These are phyloP conservation scores for Echinops telfairi DNA, from an alignment of 2,113 vertebrate species.

Conservation along the genomic window DNA sequence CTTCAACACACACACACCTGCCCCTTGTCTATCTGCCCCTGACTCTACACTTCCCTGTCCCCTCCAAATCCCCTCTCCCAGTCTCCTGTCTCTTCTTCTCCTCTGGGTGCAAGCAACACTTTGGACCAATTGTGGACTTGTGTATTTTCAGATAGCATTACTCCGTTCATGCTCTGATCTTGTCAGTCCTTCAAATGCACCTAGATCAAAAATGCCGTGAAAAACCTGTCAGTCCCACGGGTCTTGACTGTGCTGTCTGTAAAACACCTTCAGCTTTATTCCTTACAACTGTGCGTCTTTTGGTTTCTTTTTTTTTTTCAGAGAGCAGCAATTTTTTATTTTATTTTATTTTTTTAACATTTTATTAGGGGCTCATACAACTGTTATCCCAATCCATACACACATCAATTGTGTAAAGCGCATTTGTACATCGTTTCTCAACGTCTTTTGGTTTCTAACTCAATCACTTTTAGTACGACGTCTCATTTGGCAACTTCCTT, in stretches of 20 bases:
- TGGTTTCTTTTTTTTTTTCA: no score
- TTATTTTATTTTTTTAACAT: no score
- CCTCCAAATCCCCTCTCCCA: no score
- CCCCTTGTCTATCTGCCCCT: background rate
- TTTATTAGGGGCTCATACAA: no score
- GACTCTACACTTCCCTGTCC: rapidly evolving
- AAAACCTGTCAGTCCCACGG: background rate
- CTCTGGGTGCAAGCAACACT: background rate
- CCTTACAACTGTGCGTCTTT: rapidly evolving
- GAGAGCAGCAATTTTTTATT: no score
- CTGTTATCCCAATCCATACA: no score
- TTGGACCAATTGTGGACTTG: background rate
- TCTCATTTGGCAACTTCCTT: background rate
- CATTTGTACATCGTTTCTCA: no score
- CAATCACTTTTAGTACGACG: background rate
- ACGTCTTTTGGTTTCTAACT: background rate
- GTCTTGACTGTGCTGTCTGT: background rate
- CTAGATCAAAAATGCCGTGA: background rate
- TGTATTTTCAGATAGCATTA: background rate
- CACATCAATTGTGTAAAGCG: no score
- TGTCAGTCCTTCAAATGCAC: background rate
- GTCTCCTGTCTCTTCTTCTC: background rate
- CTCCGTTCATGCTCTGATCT: background rate
- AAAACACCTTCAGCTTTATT: background rate
- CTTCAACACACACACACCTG: background rate